Base-by-base conservation (phyloP, 2,888 invertebrate genomes). In the Stratiomys singularior region DNA sequence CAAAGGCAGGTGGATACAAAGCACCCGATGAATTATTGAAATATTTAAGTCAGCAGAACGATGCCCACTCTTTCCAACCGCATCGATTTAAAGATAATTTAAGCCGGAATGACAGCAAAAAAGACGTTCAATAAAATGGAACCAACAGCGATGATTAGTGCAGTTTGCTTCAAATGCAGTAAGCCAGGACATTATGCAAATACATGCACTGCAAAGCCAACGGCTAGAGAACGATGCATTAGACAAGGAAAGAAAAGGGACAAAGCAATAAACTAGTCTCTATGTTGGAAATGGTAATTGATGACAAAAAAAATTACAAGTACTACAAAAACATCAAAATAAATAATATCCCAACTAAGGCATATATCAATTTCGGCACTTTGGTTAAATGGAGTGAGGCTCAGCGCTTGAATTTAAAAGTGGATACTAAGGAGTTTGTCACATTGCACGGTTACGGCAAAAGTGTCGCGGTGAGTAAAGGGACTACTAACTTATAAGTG, bases 331-430 rank as follows among this genome's bases (percentile, higher is more conserved):
- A n/a, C 15, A 18, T 64, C 28, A 47, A 47, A 13, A 25, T 71
- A 13, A 71, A 71, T 52, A 23, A 27, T 25, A 15, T 27, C 7
- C 15, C 23, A 11, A 52, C 47, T 11, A 74, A 79, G 63, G 74
- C 78, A 7, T 79, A 79, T 28, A 76, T 80, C 30, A 79, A 78
- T 52, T 78, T 77, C 21, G 77, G 76, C 28, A 72, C 78, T 58
- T 76, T 79, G 78, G 77, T 80, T 25, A 71, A 21, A 15, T 64
- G 46, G 46, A 77, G 79, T 21, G 30, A 78, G 30, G 52, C 63
- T 9, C n/a, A 25, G 47, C 47, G 52, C 13, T 71, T 71, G 4
- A 46, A 28, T 4, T 52, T 71, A n/a, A 15, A 11, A 13, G 25
- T 64, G 7, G 9, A 30, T n/a, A 30, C 30, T 18, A 3, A 30